A percentile compares a stretch with the other conserved stretches of the same genome.
These are phyloP conservation scores for Drosophila truncata DNA, from an alignment of 1,140 invertebrate genomes.

Conservation along the genomic window DNA sequence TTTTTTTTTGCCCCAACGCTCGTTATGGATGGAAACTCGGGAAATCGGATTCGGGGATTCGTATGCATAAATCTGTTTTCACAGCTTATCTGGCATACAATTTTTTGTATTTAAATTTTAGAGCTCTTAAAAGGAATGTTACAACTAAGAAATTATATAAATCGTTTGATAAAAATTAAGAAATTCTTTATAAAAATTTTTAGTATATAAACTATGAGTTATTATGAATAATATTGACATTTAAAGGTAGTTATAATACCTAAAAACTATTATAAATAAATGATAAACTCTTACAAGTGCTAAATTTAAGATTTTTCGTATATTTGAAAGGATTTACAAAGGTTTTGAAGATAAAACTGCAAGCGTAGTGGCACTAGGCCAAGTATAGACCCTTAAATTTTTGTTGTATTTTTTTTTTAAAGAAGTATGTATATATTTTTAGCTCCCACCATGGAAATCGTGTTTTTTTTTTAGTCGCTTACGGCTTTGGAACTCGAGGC, in stretches of 20 bases:
- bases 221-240: background rate
- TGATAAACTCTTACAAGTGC: background rate
- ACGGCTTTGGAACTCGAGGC: slow-evolving; percentile 32
- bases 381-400: slow-evolving; percentile 11
- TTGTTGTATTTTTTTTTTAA: background rate
- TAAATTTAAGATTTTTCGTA: fast-evolving
- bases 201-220: background rate
- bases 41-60: background rate
- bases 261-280: too few relatives aligned
- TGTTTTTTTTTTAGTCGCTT: slow-evolving; percentile 21
- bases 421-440: background rate
- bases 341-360: background rate
- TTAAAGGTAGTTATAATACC: background rate
- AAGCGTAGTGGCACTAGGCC: background rate
- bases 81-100: background rate
- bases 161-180: background rate
- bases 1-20: slow-evolving; percentile 11
- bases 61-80: slow-evolving; percentile 9
- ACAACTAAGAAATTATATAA: background rate
- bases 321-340: background rate
- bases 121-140: background rate
- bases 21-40: slow-evolving; percentile 18
- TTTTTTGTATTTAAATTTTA: background rate
- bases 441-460: slow-evolving; percentile 10
- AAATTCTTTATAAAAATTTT: background rate